Conservation (phyloP, 2,113 vertebrate species). For the Mellivora capensis region DNA sequence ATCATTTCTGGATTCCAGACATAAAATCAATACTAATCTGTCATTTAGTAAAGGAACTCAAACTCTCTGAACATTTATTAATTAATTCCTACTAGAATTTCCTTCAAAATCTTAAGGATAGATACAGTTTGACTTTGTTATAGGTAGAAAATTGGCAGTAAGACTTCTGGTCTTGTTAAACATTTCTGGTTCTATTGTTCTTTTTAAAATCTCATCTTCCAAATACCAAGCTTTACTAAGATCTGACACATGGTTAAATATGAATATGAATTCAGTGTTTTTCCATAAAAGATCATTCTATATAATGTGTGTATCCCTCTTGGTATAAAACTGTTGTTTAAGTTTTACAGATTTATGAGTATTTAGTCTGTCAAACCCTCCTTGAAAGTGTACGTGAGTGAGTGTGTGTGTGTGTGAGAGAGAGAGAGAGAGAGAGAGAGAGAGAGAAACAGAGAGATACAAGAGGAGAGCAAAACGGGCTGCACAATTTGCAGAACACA, state of each 20-base stretch:
- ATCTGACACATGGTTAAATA: not conserved
- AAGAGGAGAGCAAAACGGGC: not conserved
- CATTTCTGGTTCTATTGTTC: not conserved
- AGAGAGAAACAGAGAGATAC: not conserved
- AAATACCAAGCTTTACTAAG: not conserved
- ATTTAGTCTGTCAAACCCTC: not conserved
- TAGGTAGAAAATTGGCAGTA: not conserved
- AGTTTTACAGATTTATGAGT: not conserved
- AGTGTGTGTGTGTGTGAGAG: not conserved
- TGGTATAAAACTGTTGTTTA: not conserved
- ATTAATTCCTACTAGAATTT: not conserved
- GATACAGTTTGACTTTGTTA: not conserved
- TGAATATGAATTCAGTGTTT: not conserved
- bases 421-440: fast-evolving
- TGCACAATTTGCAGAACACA: not conserved
- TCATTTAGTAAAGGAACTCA: not conserved
- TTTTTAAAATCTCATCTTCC: not conserved
- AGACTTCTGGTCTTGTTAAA: not conserved
- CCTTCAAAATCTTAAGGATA: not conserved
- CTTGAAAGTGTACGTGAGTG: not conserved
- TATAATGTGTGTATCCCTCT: not conserved
- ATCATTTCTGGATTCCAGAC: not conserved
- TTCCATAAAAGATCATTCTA: not conserved
- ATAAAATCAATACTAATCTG: not conserved
- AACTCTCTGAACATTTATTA: not conserved